Evolutionary conservation across 2,797 vertebrate species (phyloP).

Genomic region (Gymnoscopelus microlampas): DNA sequence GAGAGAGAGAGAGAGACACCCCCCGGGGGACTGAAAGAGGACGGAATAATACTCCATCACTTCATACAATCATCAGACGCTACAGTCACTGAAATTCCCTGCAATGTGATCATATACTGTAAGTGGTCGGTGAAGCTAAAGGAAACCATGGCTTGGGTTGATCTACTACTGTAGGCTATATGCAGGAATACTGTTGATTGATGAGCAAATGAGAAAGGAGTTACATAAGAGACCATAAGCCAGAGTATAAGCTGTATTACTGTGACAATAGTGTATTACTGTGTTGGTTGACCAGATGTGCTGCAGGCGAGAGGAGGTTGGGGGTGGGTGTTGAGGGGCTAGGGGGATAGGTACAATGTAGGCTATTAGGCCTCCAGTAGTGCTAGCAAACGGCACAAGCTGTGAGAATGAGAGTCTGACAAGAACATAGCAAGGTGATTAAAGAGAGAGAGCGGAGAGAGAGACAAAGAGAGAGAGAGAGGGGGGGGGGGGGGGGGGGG

Average conservation of each 20-base stretch:
- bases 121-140: background rate
- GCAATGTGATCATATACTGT: slow-evolving; percentile 6
- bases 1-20: too few species aligned
- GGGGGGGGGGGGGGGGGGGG: too few species aligned
- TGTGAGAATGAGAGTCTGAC: background rate
- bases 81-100: background rate
- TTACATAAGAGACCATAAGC: slow-evolving; percentile 42
- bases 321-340: slow-evolving; percentile 10
- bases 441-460: slow-evolving; percentile 1
- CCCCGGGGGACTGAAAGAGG: slow-evolving; percentile 18
- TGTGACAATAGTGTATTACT: background rate
- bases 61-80: slow-evolving; percentile 7
- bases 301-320: too few species aligned
- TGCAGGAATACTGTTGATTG: background rate
- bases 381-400: slow-evolving; percentile 3
- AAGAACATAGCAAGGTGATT: background rate
- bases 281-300: slow-evolving; percentile 49
- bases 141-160: background rate
- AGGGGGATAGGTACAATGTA: background rate
- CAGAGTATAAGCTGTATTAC: slow-evolving; percentile 45
- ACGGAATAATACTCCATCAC: slow-evolving; percentile 19
- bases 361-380: slow-evolving; percentile 14
- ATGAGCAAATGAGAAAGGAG: slow-evolving; percentile 23
- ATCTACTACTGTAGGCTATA: background rate
- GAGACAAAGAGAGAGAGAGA: slow-evolving; percentile 30